Conservation (phyloP, 2,797 vertebrate species). For the Labeo calbasu region DNA sequence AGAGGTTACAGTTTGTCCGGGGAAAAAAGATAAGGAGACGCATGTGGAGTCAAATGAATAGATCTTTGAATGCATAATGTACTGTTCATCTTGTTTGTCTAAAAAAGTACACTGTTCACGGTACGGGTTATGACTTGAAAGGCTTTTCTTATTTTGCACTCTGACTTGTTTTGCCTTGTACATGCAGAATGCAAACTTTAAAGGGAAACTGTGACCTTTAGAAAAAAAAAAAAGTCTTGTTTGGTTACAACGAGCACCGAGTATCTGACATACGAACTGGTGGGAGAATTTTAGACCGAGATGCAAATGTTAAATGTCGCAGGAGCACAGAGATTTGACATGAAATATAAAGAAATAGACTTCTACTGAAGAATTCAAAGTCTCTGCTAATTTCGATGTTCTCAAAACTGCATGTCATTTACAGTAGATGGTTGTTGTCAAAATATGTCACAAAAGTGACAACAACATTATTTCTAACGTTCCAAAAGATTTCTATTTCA, state of each 20-base stretch:
- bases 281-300: background rate
- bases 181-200: background rate
- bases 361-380: background rate
- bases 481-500: too few species aligned
- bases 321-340: background rate
- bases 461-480: too few species aligned
- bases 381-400: background rate
- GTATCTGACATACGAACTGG: background rate
- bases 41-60: constrained; percentile 10
- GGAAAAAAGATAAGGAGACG: constrained; percentile 1
- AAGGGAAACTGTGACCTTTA: constrained; percentile 21
- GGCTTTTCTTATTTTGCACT: background rate
- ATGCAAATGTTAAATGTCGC: constrained; percentile 4
- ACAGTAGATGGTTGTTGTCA: too few species aligned
- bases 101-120: background rate
- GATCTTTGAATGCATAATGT: constrained; percentile 21
- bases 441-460: background rate
- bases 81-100: constrained; percentile 10
- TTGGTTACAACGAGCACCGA: background rate
- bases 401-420: background rate
- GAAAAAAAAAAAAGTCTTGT: background rate
- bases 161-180: constrained; percentile 16
- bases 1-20: background rate
- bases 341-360: background rate
- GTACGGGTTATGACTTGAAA: constrained; percentile 3